These are phyloP conservation scores for Danaus melanippus DNA, from an alignment of 1,140 invertebrate genomes.

Conservation along the genomic window DNA sequence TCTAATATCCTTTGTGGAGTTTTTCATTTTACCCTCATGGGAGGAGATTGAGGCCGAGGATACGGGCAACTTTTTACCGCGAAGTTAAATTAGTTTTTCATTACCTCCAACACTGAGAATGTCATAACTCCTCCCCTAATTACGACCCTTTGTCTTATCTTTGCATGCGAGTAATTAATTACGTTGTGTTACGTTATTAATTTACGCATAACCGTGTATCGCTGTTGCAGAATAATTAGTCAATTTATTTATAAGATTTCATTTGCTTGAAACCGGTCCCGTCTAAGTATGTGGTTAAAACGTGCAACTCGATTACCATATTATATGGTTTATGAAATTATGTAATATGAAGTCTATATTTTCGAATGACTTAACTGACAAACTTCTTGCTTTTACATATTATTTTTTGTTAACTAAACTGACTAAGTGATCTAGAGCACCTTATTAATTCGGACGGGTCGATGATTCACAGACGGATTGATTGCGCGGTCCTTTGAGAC, in stretches of 20 bases:
- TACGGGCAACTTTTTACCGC: slow-evolving; percentile 38
- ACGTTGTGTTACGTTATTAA: slow-evolving; percentile 44
- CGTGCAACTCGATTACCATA: background rate
- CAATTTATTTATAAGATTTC: slow-evolving; percentile 45
- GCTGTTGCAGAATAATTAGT: slow-evolving; percentile 40
- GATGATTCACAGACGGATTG: too few relatives aligned
- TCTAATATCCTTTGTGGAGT: slow-evolving; percentile 6
- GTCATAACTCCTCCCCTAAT: slow-evolving; percentile 46
- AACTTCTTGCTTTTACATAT: too few relatives aligned
- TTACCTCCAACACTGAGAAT: slow-evolving; percentile 32
- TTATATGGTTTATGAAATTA: too few relatives aligned
- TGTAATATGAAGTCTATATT: too few relatives aligned
- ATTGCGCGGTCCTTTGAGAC: too few relatives aligned
- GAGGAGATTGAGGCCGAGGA: slow-evolving; percentile 8
- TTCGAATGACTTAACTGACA: too few relatives aligned
- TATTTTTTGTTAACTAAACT: too few relatives aligned
- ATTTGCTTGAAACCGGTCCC: slow-evolving; percentile 9
- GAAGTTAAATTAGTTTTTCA: slow-evolving; percentile 61
- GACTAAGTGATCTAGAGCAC: too few relatives aligned
- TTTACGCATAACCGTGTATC: slow-evolving; percentile 49
- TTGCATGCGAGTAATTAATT: slow-evolving; percentile 59
- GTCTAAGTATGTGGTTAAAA: slow-evolving; percentile 13
- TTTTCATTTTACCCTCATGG: slow-evolving; percentile 2
- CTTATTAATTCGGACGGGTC: too few relatives aligned
- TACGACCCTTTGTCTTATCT: slow-evolving; percentile 53